phyloP scores from a whole-genome alignment of 2,113 vertebrate genomes.

The Haliaeetus leucogaster region DNA sequence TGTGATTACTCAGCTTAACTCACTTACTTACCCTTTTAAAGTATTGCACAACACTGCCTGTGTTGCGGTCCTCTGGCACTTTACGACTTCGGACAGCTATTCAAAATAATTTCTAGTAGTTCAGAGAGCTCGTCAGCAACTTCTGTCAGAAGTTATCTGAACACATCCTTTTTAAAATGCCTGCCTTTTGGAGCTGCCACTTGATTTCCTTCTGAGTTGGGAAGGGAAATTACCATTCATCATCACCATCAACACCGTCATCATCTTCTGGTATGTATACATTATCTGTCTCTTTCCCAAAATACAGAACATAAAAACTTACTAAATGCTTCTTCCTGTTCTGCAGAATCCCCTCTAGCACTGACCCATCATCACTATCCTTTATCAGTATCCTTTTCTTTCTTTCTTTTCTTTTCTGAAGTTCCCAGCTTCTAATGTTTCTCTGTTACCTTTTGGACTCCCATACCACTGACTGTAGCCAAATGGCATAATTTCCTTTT shows the following conservation, averaged over 20 bases:
- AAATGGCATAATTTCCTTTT: not conserved
- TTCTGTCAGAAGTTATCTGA: slow-evolving; percentile 13
- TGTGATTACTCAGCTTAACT: not conserved
- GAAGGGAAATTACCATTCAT: slow-evolving; percentile 22
- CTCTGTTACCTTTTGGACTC: not conserved
- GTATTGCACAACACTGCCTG: not conserved
- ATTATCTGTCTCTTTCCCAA: not conserved
- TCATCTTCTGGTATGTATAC: slow-evolving; percentile 38
- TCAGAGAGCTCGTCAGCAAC: not conserved
- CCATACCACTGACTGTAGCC: not conserved
- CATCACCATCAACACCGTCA: not conserved
- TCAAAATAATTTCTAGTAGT: not conserved
- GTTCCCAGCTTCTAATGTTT: not conserved
- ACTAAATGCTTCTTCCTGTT: not conserved
- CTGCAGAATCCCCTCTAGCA: not conserved
- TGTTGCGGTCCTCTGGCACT: not conserved
- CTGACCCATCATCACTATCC: not conserved
- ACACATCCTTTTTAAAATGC: not conserved
- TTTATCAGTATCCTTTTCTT: not conserved
- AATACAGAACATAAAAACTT: not conserved
- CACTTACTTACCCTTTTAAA: not conserved
- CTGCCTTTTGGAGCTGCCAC: not conserved
- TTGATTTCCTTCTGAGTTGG: slow-evolving; percentile 44
- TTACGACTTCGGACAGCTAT: not conserved
- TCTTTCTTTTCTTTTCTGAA: not conserved